phyloP scores from a whole-genome alignment of 2,797 vertebrate species.

The Girardinus metallicus region DNA sequence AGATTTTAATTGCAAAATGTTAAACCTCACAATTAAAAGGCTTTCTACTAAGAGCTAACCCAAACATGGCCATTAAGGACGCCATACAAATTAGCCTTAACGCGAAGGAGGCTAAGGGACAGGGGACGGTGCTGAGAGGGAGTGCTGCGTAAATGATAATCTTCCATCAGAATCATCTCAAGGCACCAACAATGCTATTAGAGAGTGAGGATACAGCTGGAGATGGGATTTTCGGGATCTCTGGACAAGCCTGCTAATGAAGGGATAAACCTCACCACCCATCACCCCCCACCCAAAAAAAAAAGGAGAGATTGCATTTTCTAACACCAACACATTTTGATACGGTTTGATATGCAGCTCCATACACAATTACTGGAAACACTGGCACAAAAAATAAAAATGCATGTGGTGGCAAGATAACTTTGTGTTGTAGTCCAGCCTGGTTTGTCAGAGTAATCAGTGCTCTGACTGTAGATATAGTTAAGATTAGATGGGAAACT shows the following conservation, averaged over 20 bases:
- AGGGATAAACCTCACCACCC: neutral
- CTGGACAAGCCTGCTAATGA: constrained; percentile 42
- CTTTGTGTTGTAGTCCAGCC: neutral
- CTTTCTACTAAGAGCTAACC: constrained; percentile 90
- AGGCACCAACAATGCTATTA: constrained; percentile 63
- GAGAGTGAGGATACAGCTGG: constrained; percentile 65
- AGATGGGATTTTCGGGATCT: constrained; percentile 69
- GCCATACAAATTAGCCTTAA: constrained; percentile 87
- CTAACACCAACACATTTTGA: constrained; percentile 36
- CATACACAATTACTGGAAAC: neutral
- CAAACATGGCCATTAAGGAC: constrained; percentile 86
- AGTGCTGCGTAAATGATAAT: constrained; percentile 74
- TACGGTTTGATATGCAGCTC: neutral
- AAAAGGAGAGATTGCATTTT: constrained; percentile 29
- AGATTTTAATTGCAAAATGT: constrained; percentile 98
- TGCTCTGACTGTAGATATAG: neutral
- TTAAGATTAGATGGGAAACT: neutral
- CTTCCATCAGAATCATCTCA: constrained; percentile 75
- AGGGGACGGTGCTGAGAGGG: constrained; percentile 70
- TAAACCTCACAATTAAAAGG: constrained; percentile 96
- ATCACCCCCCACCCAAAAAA: fast-evolving
- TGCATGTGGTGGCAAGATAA: neutral
- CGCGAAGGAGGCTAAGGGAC: constrained; percentile 67
- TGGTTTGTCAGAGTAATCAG: neutral
- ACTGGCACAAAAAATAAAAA: neutral